A percentile compares a stretch with the other conserved stretches of the same genome.
phyloP scores from a whole-genome alignment of 2,888 invertebrate genomes.

The Entomobrya proxima region DNA sequence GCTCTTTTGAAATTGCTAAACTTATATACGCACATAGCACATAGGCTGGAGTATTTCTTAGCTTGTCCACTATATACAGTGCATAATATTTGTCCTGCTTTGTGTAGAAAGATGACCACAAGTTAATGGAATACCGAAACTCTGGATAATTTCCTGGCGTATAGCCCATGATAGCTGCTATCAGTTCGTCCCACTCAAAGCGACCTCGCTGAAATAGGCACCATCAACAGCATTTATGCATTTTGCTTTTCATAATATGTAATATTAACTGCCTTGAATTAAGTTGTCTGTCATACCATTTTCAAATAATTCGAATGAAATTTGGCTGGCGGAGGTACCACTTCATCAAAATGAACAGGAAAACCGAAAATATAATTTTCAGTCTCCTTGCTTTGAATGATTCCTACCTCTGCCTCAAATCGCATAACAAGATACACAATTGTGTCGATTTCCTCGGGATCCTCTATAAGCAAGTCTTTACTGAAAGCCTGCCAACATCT shows the following conservation, averaged over 20 bases:
- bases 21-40: slow-evolving; percentile 58
- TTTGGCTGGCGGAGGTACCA: slow-evolving; percentile 34
- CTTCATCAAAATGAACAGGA: slow-evolving; percentile 40
- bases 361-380: slow-evolving; percentile 54
- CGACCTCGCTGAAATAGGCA: background rate
- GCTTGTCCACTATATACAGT: slow-evolving; percentile 29
- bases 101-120: slow-evolving; percentile 26
- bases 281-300: background rate
- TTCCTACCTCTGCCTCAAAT: slow-evolving; percentile 63
- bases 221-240: background rate
- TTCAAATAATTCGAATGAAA: slow-evolving; percentile 49
- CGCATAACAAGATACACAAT: slow-evolving; percentile 66
- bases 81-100: slow-evolving; percentile 61
- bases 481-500: slow-evolving; percentile 31
- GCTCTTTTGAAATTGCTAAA: background rate
- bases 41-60: slow-evolving; percentile 53
- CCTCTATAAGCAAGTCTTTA: slow-evolving; percentile 46
- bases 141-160: background rate
- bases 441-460: slow-evolving; percentile 63
- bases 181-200: slow-evolving; percentile 35
- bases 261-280: background rate
- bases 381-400: slow-evolving; percentile 41
- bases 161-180: slow-evolving; percentile 27
- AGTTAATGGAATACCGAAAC: background rate
- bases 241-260: background rate